Evolutionary conservation across 2,797 vertebrate species (phyloP), one percentile per base, ranked within the genome.

Genomic region (Threskiornis aethiopicus): DNA sequence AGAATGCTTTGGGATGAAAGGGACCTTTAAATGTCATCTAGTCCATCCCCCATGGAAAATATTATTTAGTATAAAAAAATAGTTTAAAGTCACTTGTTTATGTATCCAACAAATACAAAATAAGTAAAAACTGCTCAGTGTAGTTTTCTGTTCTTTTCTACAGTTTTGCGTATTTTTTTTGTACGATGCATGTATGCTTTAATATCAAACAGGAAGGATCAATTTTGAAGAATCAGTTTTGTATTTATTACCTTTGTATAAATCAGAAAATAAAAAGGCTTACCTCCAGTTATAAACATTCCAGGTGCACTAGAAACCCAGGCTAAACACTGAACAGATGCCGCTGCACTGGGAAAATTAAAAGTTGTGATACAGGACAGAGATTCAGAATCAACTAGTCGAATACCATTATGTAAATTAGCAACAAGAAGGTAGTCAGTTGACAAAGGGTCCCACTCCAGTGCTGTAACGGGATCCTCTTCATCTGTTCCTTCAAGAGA

Each of bases 221-320:
- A n/a, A 1, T 71, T 86, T 64, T 65, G 51, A 91, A 93, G 39
- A 91, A 17, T 57, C 19, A 70, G 28, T 13, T 16, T 10, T 37
- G 3, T 51, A 78, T 69, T 78, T 87, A 61, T 66, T 47, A 66
- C n/a, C 35, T 78, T 42, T 44, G 11, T 49, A 54, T 29, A 84
- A 65, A 59, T 17, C 8, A 65, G 55, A 16, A 92, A 84, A 44
- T 25, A 46, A 84, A 84, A 51, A 46, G 20, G 28, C 97, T 98
- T 97, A 99, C 99, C 99, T 98, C 99, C 99, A 8, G 99, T 99
- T 95, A 99, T 98, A 97, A 99, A 99, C 99, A 99, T 99, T 96
- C 99, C 99, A 5, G 99, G 99, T 37, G 99, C 99, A 59, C 99
- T 99, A 54, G 98, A 99, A 61, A 99, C 99, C 99, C 99, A 99